Percentiles rank a stretch among this genome's conserved stretches.
phyloP scores from a whole-genome alignment of 35 echinoderm and acorn worm genomes.

The Strongylocentrotus purpuratus region DNA sequence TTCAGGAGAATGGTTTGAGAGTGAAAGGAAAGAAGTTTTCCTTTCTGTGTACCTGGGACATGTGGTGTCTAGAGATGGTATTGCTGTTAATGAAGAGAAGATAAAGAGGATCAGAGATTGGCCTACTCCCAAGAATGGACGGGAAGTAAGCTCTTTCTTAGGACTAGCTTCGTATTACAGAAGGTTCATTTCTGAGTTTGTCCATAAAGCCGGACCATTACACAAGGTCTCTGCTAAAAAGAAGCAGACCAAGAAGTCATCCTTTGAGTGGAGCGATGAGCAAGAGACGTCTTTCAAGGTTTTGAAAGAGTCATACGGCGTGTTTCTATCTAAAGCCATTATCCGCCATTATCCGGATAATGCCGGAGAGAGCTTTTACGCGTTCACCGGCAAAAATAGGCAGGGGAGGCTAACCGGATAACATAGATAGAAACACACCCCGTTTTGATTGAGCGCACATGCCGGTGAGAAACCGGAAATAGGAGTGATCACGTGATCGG shows the following conservation, averaged over 20 bases:
- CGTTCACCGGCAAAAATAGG: too few relatives aligned
- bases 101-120: conserved; percentile 35
- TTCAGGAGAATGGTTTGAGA: conserved; percentile 49
- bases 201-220: conserved; percentile 14
- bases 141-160: conserved; percentile 48
- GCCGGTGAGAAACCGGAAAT: too few relatives aligned
- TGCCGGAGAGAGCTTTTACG: too few relatives aligned
- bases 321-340: too few relatives aligned
- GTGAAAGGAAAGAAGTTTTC: conserved; percentile 58
- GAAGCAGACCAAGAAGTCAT: conserved; percentile 6
- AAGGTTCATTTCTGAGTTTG: conserved; percentile 54
- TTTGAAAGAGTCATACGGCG: conserved; percentile 17
- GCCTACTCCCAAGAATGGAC: conserved; percentile 35
- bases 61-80: conserved; percentile 45
- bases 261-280: conserved; percentile 36
- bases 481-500: too few relatives aligned
- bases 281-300: conserved; percentile 53
- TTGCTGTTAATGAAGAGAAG: conserved; percentile 54
- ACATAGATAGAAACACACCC: too few relatives aligned
- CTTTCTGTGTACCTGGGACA: conserved; percentile 57
- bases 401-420: too few relatives aligned
- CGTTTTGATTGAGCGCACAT: too few relatives aligned
- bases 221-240: neutral
- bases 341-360: too few relatives aligned
- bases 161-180: conserved; percentile 64